Conservation (phyloP, 2,888 invertebrate genomes). For the Epirrita christyi region DNA sequence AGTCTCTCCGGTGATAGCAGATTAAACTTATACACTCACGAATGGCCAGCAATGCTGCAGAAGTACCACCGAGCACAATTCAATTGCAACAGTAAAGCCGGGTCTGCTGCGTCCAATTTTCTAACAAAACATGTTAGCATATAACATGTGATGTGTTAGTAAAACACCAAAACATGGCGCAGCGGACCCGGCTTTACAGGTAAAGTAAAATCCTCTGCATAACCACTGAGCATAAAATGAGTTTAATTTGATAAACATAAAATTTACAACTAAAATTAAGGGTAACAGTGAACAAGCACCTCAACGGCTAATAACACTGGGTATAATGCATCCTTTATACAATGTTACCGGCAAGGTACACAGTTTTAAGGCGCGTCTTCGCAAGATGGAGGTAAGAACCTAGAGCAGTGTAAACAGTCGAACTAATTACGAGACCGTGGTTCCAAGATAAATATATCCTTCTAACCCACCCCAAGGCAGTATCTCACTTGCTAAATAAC, state of each 20-base stretch:
- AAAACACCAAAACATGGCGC: too few species aligned
- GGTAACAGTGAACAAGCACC: conserved; percentile 8
- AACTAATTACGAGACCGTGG: conserved; percentile 65
- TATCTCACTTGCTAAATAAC: conserved; percentile 17
- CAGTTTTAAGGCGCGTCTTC: conserved; percentile 33
- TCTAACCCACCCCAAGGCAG: conserved; percentile 19
- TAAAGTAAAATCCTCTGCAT: too few species aligned
- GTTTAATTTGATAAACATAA: too few species aligned
- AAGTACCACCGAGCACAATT: too few species aligned
- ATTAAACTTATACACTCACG: too few species aligned
- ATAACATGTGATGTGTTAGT: too few species aligned
- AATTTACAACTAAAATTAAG: background rate
- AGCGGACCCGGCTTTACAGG: too few species aligned
- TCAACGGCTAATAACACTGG: conserved; percentile 7
- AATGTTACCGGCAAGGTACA: conserved; percentile 22
- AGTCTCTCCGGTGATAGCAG: background rate
- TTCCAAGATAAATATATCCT: conserved; percentile 55
- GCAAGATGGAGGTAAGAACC: conserved; percentile 33
- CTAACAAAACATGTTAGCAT: too few species aligned
- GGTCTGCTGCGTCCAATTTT: too few species aligned
- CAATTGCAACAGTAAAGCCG: too few species aligned
- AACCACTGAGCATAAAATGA: too few species aligned
- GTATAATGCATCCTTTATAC: conserved; percentile 15
- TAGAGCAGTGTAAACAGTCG: conserved; percentile 54
- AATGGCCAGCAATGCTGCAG: too few species aligned